Evolutionary conservation across 2,888 invertebrate genomes (phyloP).

Genomic region (Hirtodrosophila duncani): DNA sequence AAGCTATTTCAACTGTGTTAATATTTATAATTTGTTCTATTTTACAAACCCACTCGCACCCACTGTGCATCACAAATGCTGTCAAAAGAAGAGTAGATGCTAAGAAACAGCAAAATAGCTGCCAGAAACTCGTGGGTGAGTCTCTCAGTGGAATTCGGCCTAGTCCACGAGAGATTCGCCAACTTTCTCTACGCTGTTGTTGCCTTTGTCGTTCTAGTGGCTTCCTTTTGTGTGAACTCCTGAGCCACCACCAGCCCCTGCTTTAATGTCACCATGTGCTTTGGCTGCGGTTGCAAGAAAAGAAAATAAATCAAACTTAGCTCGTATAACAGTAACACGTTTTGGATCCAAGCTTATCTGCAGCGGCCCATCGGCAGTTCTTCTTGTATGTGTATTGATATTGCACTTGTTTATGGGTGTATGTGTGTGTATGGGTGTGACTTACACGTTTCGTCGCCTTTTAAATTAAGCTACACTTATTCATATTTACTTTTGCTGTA

Average conservation of each 20-base stretch:
- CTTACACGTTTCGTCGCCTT: constrained; percentile 65
- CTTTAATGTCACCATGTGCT: no score
- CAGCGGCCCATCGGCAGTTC: constrained; percentile 60
- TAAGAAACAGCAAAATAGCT: constrained; percentile 2
- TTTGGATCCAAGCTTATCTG: constrained; percentile 58
- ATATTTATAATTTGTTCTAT: no score
- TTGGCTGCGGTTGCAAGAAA: constrained; percentile 54
- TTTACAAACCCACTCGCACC: no score
- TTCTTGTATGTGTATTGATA: constrained; percentile 53
- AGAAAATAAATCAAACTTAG: no score
- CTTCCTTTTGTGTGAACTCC: no score
- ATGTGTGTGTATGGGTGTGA: constrained; percentile 26
- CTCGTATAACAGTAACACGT: constrained; percentile 64
- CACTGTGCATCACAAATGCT: no score
- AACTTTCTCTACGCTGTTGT: no score
- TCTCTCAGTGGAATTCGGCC: constrained; percentile 37
- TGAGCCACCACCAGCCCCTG: no score
- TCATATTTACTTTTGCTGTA: constrained; percentile 67
- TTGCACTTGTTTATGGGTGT: constrained; percentile 51
- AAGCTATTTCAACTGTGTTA: no score
- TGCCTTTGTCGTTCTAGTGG: no score
- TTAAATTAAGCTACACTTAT: constrained; percentile 72
- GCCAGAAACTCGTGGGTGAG: constrained; percentile 35
- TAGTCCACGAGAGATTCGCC: no score
- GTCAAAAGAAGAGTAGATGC: constrained; percentile 22